Percentiles rank a stretch among this genome's conserved stretches.
Evolutionary conservation across 2,888 invertebrate genomes (phyloP).

Genomic region (Protula sp.): DNA sequence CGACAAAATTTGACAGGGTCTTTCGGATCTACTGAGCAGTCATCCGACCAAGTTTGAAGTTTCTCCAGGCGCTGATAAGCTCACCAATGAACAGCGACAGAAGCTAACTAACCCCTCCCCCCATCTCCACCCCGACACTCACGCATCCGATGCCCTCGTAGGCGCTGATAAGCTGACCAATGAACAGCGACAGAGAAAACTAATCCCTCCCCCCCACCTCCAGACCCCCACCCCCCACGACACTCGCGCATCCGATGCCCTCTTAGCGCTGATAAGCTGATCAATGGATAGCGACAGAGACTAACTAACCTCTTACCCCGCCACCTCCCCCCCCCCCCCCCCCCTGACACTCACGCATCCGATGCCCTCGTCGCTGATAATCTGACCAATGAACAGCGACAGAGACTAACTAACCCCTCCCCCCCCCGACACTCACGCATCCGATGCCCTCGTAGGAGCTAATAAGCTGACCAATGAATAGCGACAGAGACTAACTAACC

Average conservation of each 20-base stretch:
- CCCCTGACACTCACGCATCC: too few relatives aligned
- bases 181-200: constrained; percentile 38
- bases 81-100: constrained; percentile 46
- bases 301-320: too few relatives aligned
- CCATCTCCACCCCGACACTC: too few relatives aligned
- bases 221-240: too few relatives aligned
- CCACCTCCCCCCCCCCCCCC: too few relatives aligned
- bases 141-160: constrained; percentile 52
- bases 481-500: constrained; percentile 34
- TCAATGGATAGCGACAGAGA: constrained; percentile 45
- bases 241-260: constrained; percentile 49
- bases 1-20: background rate
- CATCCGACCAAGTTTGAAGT: too few relatives aligned
- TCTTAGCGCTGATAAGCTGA: constrained; percentile 45
- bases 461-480: constrained; percentile 46
- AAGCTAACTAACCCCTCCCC: too few relatives aligned
- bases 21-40: too few relatives aligned
- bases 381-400: constrained; percentile 45
- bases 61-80: constrained; percentile 41
- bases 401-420: too few relatives aligned
- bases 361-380: constrained; percentile 48
- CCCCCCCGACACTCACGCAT: constrained; percentile 36
- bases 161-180: constrained; percentile 43
- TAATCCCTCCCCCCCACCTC: too few relatives aligned
- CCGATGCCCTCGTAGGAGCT: constrained; percentile 50